Evolutionary conservation across 2,113 vertebrate species (phyloP).

Genomic region (Sinocyclocheilus anshuiensis): DNA sequence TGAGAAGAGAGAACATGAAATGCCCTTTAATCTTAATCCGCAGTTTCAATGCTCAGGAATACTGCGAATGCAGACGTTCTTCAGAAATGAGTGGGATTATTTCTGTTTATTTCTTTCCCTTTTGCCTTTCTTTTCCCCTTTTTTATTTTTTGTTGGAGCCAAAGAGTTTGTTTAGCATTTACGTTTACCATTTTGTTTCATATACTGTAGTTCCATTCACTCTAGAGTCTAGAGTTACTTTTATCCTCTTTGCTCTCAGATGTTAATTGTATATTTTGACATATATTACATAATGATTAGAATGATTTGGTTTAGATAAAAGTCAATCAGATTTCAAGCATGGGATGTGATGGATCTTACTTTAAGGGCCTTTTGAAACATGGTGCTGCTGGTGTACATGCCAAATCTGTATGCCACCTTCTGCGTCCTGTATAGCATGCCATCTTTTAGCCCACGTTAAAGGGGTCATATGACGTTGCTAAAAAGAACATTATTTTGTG

Average conservation of each 20-base stretch:
- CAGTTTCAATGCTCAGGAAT: constrained; percentile 55
- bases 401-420: constrained; percentile 15
- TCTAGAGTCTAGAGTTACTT: not conserved
- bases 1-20: not conserved
- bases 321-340: not conserved
- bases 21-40: constrained; percentile 27
- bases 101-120: not conserved
- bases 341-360: not conserved
- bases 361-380: constrained; percentile 26
- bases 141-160: not conserved
- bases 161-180: constrained; percentile 16
- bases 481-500: too few relatives aligned
- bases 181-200: not conserved
- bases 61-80: constrained; percentile 47
- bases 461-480: too few relatives aligned
- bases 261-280: constrained; percentile 2
- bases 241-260: not conserved
- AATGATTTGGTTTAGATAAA: not conserved
- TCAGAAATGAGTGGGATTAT: constrained; percentile 9
- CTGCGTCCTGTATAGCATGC: constrained; percentile 25
- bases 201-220: not conserved
- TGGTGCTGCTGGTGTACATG: constrained; percentile 22
- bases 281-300: not conserved
- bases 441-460: constrained; percentile 14
- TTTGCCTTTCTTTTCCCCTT: not conserved